A percentile compares a stretch with the other conserved stretches of the same genome.
These are phyloP conservation scores for Myotis planiceps DNA, from an alignment of 2,797 vertebrate species.

Conservation along the genomic window DNA sequence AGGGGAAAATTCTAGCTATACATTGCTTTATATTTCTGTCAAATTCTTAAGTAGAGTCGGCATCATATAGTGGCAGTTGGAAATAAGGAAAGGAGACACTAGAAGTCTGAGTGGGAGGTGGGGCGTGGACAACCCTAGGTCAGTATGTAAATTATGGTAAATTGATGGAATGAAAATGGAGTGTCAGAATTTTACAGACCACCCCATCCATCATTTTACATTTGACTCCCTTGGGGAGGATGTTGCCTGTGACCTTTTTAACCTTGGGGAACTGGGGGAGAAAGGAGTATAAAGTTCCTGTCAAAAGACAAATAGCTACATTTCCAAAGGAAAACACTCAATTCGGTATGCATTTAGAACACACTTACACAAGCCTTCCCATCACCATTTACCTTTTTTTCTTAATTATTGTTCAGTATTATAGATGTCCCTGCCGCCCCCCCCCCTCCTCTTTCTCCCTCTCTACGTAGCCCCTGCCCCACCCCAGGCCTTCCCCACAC, in stretches of 20 bases:
- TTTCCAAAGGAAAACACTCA: not conserved
- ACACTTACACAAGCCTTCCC: not conserved
- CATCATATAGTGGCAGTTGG: not conserved
- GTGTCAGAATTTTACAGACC: not conserved
- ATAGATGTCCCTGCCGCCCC: not conserved
- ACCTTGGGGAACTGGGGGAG: not conserved
- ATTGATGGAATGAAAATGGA: not conserved
- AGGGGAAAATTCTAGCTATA: not conserved
- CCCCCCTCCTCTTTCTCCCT: not conserved
- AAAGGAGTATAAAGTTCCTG: not conserved
- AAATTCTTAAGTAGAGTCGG: conserved; percentile 41
- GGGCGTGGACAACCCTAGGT: not conserved
- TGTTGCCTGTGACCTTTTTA: not conserved
- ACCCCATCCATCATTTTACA: not conserved
- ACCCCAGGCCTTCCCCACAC: not conserved
- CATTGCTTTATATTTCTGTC: not conserved
- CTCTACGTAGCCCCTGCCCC: not conserved
- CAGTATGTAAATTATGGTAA: conserved; percentile 13
- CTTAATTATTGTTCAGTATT: not conserved
- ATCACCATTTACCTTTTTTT: not conserved
- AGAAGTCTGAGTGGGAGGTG: not conserved
- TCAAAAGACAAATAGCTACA: not conserved
- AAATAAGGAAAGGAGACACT: not conserved
- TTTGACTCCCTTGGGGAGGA: not conserved
- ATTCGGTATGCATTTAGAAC: not conserved